phyloP scores from a whole-genome alignment of 2,888 invertebrate genomes.

The Tetrapedia diversipes region DNA sequence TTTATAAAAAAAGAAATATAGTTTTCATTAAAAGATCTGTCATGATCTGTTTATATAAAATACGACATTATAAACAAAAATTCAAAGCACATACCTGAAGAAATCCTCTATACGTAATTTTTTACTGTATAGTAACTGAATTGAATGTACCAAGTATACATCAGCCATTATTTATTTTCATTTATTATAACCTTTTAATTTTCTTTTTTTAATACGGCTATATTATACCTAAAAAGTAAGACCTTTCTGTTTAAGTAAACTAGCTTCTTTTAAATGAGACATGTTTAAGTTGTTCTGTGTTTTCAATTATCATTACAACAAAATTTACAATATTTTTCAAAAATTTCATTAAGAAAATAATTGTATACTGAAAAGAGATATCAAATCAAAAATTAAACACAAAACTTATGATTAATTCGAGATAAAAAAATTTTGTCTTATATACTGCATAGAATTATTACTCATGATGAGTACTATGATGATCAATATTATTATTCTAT shows the following conservation, averaged over 20 bases:
- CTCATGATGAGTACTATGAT: constrained; percentile 15
- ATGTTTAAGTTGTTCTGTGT: no score
- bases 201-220: no score
- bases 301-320: no score
- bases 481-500: constrained; percentile 9
- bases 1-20: constrained; percentile 29
- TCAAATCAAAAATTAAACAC: constrained; percentile 43
- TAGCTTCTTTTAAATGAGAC: constrained; percentile 5
- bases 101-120: constrained; percentile 35
- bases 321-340: constrained; percentile 12
- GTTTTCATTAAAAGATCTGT: constrained; percentile 18
- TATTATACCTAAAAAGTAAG: constrained; percentile 18
- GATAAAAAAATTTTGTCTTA: constrained; percentile 24
- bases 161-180: constrained; percentile 55
- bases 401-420: no score
- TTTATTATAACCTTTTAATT: constrained; percentile 44
- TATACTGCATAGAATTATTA: constrained; percentile 27
- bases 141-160: constrained; percentile 26
- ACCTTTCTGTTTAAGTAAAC: constrained; percentile 23
- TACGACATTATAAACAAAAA: constrained; percentile 21
- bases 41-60: constrained; percentile 20
- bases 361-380: constrained; percentile 26
- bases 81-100: constrained; percentile 8
- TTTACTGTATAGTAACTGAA: constrained; percentile 34
- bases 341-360: neutral